A percentile compares a stretch with the other conserved stretches of the same genome.
Evolutionary conservation across 2,113 vertebrate species (phyloP).

Genomic region (Diadophis punctatus): DNA sequence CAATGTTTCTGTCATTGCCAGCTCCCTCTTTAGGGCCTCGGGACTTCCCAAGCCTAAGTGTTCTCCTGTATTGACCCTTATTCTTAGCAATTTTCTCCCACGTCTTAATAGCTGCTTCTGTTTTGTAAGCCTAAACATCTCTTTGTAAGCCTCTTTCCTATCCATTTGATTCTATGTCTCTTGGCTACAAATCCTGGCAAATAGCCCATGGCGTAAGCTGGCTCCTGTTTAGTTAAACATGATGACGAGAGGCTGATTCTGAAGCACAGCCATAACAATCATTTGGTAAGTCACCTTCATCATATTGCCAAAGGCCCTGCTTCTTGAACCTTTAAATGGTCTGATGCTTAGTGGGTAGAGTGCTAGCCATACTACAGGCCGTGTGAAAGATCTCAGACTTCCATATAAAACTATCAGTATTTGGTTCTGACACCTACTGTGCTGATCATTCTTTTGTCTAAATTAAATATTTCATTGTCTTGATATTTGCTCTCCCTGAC

Average conservation of each 20-base stretch:
- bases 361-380: background rate
- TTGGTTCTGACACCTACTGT: background rate
- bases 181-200: background rate
- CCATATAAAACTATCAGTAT: background rate
- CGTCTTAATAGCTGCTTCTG: background rate
- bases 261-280: background rate
- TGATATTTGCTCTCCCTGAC: background rate
- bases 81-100: background rate
- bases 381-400: no score
- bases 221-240: background rate
- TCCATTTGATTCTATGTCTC: background rate
- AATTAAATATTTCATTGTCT: constrained; percentile 1
- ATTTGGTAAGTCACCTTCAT: background rate
- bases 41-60: background rate
- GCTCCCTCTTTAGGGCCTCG: background rate
- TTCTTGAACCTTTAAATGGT: background rate
- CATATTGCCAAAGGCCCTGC: background rate
- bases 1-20: background rate
- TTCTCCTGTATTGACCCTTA: background rate
- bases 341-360: background rate
- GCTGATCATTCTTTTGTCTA: background rate
- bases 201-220: background rate
- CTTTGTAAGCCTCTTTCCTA: background rate
- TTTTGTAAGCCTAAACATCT: background rate
- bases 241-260: background rate